These are phyloP conservation scores for Nyctibius bracteatus DNA, from an alignment of 2,113 vertebrate genomes.

Conservation along the genomic window DNA sequence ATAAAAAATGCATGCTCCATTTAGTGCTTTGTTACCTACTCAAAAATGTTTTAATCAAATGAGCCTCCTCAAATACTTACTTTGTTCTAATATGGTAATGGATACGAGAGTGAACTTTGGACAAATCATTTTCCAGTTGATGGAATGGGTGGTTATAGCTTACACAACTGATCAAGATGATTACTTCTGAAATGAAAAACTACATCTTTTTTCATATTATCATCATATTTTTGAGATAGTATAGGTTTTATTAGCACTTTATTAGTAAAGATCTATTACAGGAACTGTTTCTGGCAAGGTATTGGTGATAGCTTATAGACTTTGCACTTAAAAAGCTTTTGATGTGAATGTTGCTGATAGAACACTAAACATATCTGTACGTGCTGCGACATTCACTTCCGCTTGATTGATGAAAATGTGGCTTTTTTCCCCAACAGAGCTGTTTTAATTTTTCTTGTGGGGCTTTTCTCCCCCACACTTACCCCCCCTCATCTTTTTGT, in stretches of 20 bases:
- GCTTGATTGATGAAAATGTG: neutral
- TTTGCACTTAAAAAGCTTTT: neutral
- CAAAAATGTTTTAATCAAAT: neutral
- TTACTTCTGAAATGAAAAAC: neutral
- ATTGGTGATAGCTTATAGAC: neutral
- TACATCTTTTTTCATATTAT: neutral
- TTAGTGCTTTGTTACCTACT: neutral
- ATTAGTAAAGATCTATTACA: neutral
- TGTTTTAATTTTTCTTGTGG: neutral
- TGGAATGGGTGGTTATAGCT: neutral
- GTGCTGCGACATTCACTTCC: neutral
- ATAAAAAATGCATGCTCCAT: neutral
- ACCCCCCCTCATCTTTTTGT: neutral
- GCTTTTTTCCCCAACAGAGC: accelerated
- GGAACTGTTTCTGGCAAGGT: neutral
- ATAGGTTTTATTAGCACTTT: neutral
- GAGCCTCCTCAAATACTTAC: neutral
- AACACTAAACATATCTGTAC: neutral
- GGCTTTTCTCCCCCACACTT: neutral
- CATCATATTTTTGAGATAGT: neutral
- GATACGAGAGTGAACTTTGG: neutral
- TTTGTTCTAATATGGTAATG: neutral
- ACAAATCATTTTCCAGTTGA: neutral
- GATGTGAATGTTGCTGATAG: neutral
- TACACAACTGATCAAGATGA: neutral